Base-by-base conservation (phyloP, 2,113 vertebrate species). In the Choloepus hoffmanni region DNA sequence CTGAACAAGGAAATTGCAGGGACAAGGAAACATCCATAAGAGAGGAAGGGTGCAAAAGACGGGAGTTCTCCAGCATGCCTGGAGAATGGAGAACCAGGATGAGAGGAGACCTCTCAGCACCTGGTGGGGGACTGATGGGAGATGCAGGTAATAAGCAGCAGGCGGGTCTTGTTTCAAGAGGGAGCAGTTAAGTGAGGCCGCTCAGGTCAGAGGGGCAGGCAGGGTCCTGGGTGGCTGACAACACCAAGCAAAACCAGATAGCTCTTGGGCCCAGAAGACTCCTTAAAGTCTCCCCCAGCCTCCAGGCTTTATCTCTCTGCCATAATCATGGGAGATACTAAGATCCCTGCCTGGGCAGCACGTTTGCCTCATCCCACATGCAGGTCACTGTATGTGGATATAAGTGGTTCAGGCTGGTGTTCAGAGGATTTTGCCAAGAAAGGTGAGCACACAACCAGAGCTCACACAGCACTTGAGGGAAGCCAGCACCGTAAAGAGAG, bases 241-340 rank as follows among this genome's bases (percentile, higher is more conserved):
- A 50, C 26, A 26, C 7, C 13, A 33, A 43, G 30, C 10, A 55
- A 58, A 85, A 21, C 5, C 78, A 40, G 67, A 43, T 7, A 70
- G 63, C 30, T n/a, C 9, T 12, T 5, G 1, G 4, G 21, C 7
- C 26, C 36, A 28, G 65, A 65, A 72, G 23, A 50, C 15, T 1
- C 21, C n/a, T 5, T 15, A 19, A 50, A 16, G 14, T 3, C 55
- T 7, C 15, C 9, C 0, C n/a, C 21, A 72, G 0, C 1, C 1
- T 16, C 18, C n/a, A 0, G 4, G 12, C 2, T 60, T 74, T 24
- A 3, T 7, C 5, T 67, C 11, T 28, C 19, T 43, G 7, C 2
- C 7, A 5, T 11, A 24, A 36, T 74, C 23, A 5, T 11, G 11
- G 77, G 40, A 78, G 58, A 86, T 26, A 50, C 36, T 24, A n/a